A percentile compares a stretch with the other conserved stretches of the same genome.
Conservation (phyloP, 2,888 invertebrate genomes). For the Microctonus brassicae region DNA sequence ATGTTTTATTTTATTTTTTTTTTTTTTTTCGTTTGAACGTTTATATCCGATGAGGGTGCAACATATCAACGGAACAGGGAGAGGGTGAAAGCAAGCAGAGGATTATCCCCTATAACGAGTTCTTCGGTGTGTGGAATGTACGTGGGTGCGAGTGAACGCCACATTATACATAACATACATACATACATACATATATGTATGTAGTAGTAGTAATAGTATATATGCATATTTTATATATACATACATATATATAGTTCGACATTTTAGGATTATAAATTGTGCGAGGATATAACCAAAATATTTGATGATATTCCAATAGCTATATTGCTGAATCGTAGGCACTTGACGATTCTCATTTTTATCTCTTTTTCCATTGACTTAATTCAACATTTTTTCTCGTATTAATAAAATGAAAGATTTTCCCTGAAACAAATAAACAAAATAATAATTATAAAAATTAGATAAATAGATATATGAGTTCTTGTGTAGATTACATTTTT, state of each 20-base stretch:
- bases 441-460: neutral
- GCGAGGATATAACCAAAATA: neutral
- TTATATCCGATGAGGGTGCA: neutral
- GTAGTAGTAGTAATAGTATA: no score
- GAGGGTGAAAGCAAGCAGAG: slow-evolving; percentile 17
- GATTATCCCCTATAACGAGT: slow-evolving; percentile 28
- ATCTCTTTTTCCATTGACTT: neutral
- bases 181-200: no score
- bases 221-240: no score
- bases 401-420: no score
- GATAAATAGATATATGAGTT: neutral
- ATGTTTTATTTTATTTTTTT: neutral
- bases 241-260: no score
- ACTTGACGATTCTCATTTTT: neutral
- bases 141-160: slow-evolving; percentile 2
- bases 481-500: neutral
- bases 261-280: slow-evolving; percentile 5
- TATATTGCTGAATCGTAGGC: neutral
- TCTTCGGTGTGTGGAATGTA: slow-evolving; percentile 8
- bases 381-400: no score
- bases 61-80: neutral
- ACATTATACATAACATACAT: neutral
- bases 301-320: neutral
- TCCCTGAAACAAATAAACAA: neutral
- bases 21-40: slow-evolving; percentile 2